Conservation (phyloP, 2,888 invertebrate species). For the Athetis lepigone region DNA sequence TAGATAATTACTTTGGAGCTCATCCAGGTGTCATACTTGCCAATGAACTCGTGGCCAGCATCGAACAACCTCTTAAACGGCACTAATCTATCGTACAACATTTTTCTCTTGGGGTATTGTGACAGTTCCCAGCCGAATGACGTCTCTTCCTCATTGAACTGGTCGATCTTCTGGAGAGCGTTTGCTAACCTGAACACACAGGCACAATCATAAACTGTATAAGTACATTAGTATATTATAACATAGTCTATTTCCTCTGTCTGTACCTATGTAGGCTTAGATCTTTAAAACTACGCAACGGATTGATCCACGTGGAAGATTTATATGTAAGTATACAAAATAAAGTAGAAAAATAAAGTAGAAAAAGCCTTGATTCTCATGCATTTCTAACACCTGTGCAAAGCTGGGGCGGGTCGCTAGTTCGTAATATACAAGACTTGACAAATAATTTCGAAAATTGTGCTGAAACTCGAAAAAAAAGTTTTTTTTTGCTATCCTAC, state of each 20-base stretch:
- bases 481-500: too few species aligned
- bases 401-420: too few species aligned
- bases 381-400: too few species aligned
- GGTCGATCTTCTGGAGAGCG: constrained; percentile 95
- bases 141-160: constrained; percentile 97
- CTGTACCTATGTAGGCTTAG: too few species aligned
- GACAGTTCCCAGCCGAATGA: constrained; percentile 97
- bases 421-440: neutral
- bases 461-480: neutral
- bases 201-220: too few species aligned
- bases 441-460: neutral
- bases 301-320: too few species aligned
- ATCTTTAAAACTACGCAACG: too few species aligned
- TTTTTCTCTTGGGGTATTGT: constrained; percentile 96
- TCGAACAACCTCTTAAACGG: constrained; percentile 97
- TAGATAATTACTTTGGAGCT: constrained; percentile 87
- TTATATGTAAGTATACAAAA: too few species aligned
- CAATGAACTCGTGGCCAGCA: constrained; percentile 95
- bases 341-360: too few species aligned
- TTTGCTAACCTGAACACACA: constrained; percentile 89
- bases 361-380: too few species aligned
- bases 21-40: constrained; percentile 96
- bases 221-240: too few species aligned
- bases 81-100: constrained; percentile 94
- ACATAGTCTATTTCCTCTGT: too few species aligned